Base-by-base conservation (phyloP, 2,888 invertebrate genomes). In the Drosophila falleni region DNA sequence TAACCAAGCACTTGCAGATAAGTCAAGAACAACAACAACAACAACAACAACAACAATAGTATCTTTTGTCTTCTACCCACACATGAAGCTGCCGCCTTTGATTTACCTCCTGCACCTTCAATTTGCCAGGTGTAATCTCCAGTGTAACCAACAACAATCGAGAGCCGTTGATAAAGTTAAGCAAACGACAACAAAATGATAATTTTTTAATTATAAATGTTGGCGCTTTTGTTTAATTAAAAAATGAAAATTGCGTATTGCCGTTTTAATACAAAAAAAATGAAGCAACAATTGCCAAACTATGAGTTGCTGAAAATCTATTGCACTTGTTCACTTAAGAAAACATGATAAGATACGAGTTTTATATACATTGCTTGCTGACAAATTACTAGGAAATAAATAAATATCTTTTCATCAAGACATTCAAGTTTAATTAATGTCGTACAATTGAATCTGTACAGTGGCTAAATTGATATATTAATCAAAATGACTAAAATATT, bases 61-160 rank as follows among this genome's bases (percentile, higher is more conserved):
- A 50, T 66, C 63, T 55, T 61, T 75, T 74, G 68, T 80, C 44
- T 62, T 42, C 15, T 51, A 39, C 33, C 26, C 58, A 59, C 53
- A 39, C 31, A 61, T 39, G 42, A n/a, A 16, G 54, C 37, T 33
- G 71, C 71, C 71, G 76, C 83, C 83, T 83, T 87, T 87, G 86
- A 85, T 82, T 77, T 69, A 39, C 51, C 62, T 63, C 44, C 67
- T 56, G 29, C 35, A 33, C 47, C 51, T 41, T 44, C 86, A 85
- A 85, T 80, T 84, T 74, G 80, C 80, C 72, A 88, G 78, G 83
- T 86, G 89, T 84, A 84, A 84, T 84, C 84, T 84, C 60, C 39
- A 72, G 68, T 84, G 80, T 83, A 82, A 71, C 67, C 41, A 50
- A 49, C 47, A 64, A 39, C 64, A 70, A 61, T 49, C 41, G 44